Evolutionary conservation across 2,888 invertebrate species (phyloP).

Genomic region (Cerastoderma edule): DNA sequence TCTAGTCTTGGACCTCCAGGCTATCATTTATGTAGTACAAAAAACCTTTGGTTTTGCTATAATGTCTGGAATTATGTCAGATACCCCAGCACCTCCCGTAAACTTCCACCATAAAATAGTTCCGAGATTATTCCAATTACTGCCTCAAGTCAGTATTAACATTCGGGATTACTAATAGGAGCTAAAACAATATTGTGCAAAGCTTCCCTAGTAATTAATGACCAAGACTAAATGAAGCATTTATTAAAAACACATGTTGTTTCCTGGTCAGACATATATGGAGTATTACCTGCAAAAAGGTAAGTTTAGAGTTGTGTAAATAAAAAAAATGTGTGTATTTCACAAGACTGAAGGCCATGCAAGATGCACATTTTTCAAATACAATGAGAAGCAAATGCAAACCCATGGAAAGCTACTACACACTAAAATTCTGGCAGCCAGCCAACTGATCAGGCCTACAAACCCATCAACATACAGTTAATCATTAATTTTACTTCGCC

Average conservation of each 20-base stretch:
- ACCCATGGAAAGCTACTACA: no score
- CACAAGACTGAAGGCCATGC: no score
- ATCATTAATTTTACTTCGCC: conserved; percentile 51
- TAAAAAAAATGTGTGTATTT: no score
- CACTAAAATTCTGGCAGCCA: conserved; percentile 11
- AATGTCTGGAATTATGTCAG: conserved; percentile 11
- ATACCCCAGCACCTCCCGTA: conserved; percentile 1
- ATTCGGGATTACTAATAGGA: conserved; percentile 11
- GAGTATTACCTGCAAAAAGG: no score
- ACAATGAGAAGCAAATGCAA: no score
- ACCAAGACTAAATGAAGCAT: conserved; percentile 1
- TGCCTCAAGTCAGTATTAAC: conserved; percentile 13
- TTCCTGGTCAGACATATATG: conserved; percentile 6
- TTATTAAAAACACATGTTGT: conserved; percentile 15
- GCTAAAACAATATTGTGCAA: conserved; percentile 22
- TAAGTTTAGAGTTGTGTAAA: no score
- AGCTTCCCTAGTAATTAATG: background rate
- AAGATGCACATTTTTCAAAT: no score
- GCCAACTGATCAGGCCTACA: conserved; percentile 22
- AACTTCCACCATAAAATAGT: conserved; percentile 17
- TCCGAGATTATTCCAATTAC: conserved; percentile 20
- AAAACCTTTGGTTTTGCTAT: background rate
- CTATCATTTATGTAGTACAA: conserved; percentile 16
- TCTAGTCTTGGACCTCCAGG: background rate
- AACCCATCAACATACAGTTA: conserved; percentile 32